These are phyloP conservation scores for Idaea dimidiata DNA, from an alignment of 2,888 invertebrate genomes.

Conservation along the genomic window DNA sequence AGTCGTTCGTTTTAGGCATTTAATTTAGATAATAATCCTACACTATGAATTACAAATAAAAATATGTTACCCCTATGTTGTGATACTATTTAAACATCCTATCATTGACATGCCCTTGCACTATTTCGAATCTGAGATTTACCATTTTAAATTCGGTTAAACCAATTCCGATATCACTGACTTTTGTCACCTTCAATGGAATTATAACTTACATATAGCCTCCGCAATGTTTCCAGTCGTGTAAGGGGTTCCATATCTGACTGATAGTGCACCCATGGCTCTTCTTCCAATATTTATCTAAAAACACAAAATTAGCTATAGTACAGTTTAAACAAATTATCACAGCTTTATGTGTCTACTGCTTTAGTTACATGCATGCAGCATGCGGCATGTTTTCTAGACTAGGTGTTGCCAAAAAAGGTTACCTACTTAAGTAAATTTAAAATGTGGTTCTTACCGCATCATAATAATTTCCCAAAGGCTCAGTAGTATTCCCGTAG, in stretches of 20 bases:
- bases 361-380: background rate
- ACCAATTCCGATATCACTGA: no score
- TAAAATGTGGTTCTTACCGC: conserved; percentile 59
- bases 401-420: background rate
- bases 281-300: conserved; percentile 71
- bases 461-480: conserved; percentile 81
- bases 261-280: conserved; percentile 71
- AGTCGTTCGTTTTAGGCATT: no score
- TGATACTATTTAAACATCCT: no score
- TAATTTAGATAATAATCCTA: no score
- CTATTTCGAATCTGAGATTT: no score
- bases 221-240: conserved; percentile 76
- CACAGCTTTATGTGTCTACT: no score
- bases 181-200: background rate
- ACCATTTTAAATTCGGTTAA: no score
- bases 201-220: conserved; percentile 72
- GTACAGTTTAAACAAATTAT: background rate
- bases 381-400: background rate
- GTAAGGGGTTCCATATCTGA: conserved; percentile 71
- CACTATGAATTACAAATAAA: no score
- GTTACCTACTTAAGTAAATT: background rate
- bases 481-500: conserved; percentile 83
- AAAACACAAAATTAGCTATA: conserved; percentile 21
- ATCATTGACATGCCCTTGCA: no score
- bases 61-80: no score